Percentiles rank a stretch among this genome's conserved stretches.
These are phyloP conservation scores for Phodopus roborovskii DNA, from an alignment of 2,113 vertebrate species.

Conservation along the genomic window DNA sequence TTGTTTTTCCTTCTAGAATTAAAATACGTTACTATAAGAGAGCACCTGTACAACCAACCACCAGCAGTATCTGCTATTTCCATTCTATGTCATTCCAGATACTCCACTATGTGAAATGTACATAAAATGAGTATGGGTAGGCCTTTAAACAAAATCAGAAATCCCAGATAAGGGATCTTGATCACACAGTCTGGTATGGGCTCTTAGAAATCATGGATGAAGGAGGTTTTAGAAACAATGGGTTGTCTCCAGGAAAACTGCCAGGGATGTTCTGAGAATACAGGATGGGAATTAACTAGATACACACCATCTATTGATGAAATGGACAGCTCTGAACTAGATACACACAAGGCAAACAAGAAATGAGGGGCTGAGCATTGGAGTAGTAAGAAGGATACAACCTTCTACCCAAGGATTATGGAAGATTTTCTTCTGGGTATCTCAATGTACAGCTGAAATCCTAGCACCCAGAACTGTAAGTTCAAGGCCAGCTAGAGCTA, in stretches of 20 bases:
- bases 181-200: accelerated
- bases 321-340: accelerated
- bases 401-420: not conserved
- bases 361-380: not conserved
- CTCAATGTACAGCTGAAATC: not conserved
- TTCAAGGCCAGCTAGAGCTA: not conserved
- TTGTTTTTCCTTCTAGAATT: not conserved
- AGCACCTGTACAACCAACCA: not conserved
- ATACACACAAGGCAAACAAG: not conserved
- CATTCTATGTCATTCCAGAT: too few species aligned
- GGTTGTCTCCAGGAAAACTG: not conserved
- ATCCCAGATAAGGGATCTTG: not conserved
- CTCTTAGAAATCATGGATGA: not conserved
- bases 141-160: not conserved
- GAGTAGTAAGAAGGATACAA: not conserved
- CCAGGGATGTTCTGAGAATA: not conserved
- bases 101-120: not conserved
- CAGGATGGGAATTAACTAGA: not conserved
- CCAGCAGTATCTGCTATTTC: not conserved
- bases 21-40: not conserved
- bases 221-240: not conserved
- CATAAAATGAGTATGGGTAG: not conserved
- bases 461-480: not conserved
- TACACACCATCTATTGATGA: not conserved
- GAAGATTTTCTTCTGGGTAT: not conserved